A percentile compares a stretch with the other conserved stretches of the same genome.
Evolutionary conservation across 2,113 vertebrate species (phyloP).

Genomic region (Turdus rufiventris): DNA sequence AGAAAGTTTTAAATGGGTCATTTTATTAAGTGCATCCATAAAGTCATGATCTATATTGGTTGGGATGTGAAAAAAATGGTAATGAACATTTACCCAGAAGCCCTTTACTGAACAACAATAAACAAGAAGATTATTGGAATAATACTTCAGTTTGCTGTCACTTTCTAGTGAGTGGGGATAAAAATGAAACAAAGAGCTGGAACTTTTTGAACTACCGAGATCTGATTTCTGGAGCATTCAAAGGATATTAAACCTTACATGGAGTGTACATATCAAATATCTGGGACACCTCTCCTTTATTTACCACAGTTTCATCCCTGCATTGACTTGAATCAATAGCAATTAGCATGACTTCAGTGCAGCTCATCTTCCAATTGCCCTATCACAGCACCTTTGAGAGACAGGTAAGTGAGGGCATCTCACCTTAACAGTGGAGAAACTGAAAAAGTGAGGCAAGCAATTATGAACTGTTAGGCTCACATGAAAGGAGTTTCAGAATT

Average conservation of each 20-base stretch:
- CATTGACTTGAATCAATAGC: neutral
- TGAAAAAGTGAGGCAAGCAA: neutral
- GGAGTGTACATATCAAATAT: neutral
- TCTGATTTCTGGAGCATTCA: neutral
- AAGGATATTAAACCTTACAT: neutral
- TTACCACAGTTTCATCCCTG: neutral
- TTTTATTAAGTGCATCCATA: neutral
- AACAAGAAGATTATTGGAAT: slow-evolving; percentile 4
- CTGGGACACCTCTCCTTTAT: neutral
- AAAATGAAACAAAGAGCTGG: neutral
- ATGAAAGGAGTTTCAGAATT: neutral
- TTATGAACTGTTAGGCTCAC: neutral
- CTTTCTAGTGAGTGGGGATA: neutral
- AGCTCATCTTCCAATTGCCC: neutral
- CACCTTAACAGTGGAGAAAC: neutral
- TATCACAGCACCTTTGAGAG: neutral
- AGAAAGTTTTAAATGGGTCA: neutral
- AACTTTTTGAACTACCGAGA: neutral
- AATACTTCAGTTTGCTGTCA: slow-evolving; percentile 29
- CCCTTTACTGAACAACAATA: slow-evolving; percentile 1
- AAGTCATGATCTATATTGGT: neutral
- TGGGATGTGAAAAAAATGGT: neutral
- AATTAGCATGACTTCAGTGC: neutral
- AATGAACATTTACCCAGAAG: slow-evolving; percentile 8
- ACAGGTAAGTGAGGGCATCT: rapidly evolving